Base-by-base conservation (phyloP, 2,797 vertebrate genomes). In the Morus bassanus region DNA sequence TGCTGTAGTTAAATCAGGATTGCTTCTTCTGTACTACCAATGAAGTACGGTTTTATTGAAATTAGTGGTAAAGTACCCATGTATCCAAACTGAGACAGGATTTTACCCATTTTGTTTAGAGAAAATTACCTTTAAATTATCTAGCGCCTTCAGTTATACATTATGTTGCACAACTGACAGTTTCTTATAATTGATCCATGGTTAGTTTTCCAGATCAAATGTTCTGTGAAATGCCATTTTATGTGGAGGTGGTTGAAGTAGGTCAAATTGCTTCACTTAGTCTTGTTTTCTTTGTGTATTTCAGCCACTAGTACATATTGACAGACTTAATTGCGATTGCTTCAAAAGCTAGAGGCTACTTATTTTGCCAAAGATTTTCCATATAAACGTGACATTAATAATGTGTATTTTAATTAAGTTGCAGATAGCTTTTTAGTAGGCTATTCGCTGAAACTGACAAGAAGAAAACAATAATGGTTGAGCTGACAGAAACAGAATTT, bases 371-470 rank as follows among this genome's bases (percentile, higher is more conserved):
- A 92, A 96, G 85, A 70, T 84, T 95, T 97, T 94, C 91, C 91
- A 95, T 95, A 95, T 74, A 96, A 95, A 94, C 72, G 83, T 89
- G 86, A 72, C 84, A 93, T 97, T 97, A 97, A 94, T 95, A 97
- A 96, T 64, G 74, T 68, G 95, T 89, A 27, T 85, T 95, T 97
- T 97, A 98, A 97, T 97, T 96, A 98, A 97, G 89, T 88, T 92
- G 74, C 86, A 91, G 87, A 88, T 92, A 96, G 80, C 78, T 94
- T 89, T 91, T 96, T 89, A 89, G 83, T 53, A 87, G 75, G 65
- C 85, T 94, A 48, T 96, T 97, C 93, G 63, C 91, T 93, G 78
- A 88, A 95, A 63, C 33, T 3, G 65, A 65, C 91, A 76, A 93
- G 91, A 95, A 30, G 43, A 93, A 79, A 33, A 85, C 73, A 95